phyloP scores from a whole-genome alignment of 2,797 vertebrate genomes.

The Perodicticus potto region DNA sequence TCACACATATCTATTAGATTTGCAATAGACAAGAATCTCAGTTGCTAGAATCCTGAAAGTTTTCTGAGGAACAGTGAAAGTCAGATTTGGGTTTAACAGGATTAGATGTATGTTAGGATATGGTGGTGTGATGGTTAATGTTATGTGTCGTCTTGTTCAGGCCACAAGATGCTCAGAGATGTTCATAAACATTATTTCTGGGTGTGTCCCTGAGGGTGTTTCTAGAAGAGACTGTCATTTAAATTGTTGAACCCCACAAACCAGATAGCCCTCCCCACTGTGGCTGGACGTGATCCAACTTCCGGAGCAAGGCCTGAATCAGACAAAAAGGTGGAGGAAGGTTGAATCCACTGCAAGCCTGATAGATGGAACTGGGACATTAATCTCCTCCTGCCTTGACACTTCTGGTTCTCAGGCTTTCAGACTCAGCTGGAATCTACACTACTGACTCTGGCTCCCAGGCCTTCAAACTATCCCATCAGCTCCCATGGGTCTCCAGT shows the following conservation, averaged over 20 bases:
- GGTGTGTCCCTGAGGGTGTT: not conserved
- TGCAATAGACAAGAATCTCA: not conserved
- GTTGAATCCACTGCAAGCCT: not conserved
- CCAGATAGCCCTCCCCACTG: not conserved
- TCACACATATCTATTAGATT: constrained; percentile 11
- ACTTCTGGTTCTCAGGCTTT: not conserved
- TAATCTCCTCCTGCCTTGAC: not conserved
- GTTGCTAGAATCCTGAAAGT: not conserved
- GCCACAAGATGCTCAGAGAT: not conserved
- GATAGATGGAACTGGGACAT: not conserved
- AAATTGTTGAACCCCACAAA: not conserved
- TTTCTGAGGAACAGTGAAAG: not conserved
- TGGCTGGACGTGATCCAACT: not conserved
- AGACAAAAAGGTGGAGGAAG: not conserved
- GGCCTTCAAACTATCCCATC: not conserved
- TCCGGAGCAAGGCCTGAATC: not conserved
- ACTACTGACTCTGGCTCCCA: not conserved
- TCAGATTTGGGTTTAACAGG: not conserved
- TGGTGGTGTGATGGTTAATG: not conserved
- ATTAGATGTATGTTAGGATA: not conserved
- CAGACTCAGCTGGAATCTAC: too few relatives aligned
- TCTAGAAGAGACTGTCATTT: not conserved
- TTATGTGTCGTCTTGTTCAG: not conserved
- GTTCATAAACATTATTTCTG: not conserved
- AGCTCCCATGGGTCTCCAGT: not conserved